Base-by-base conservation (phyloP, 2,113 vertebrate species). In the Alexandromys fortis region DNA sequence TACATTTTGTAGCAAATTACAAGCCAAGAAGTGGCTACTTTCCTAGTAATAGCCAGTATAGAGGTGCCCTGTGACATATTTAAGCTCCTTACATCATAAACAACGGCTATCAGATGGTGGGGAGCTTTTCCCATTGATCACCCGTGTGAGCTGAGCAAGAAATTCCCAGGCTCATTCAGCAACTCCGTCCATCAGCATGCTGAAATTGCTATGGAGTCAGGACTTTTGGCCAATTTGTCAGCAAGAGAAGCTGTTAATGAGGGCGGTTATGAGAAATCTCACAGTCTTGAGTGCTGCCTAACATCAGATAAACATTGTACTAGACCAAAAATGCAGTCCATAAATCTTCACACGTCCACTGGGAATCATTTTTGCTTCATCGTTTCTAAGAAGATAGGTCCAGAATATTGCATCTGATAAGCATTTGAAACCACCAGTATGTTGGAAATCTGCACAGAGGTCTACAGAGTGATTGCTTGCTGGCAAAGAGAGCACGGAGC, bases 271-370 rank as follows among this genome's bases (percentile, higher is more conserved):
- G 45, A 89, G 70, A 72, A 58, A 92, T 63, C 26, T 93, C 47
- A 58, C 38, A 35, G 35, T 94, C 96, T 63, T 86, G 90, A 47
- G 70, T 94, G 76, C 63, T 88, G 97, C 77, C 90, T 83, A 94
- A 97, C 97, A 92, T 1, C 90, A 96, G 86, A 92, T 45, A 95
- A 87, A 91, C 30, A 73, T 92, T 94, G 90, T 88, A 91, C 33
- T 58, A 76, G 63, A 78, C 78, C 86, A 98, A 97, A 91, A 8
- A 49, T 17, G 58, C 28, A 45, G 78, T 28, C 73, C 92, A 82
- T 96, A 95, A 96, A 90, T 96, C 97, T 94, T 97, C 76, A 97
- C 63, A 30, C 52, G 86, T 38, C 88, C 91, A 10, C 92, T 78
- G 49, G 52, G 83, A 97, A 91, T 42, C 65, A 73, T 76, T 13